Conservation (phyloP, 2,113 vertebrate genomes). For the Naja naja region DNA sequence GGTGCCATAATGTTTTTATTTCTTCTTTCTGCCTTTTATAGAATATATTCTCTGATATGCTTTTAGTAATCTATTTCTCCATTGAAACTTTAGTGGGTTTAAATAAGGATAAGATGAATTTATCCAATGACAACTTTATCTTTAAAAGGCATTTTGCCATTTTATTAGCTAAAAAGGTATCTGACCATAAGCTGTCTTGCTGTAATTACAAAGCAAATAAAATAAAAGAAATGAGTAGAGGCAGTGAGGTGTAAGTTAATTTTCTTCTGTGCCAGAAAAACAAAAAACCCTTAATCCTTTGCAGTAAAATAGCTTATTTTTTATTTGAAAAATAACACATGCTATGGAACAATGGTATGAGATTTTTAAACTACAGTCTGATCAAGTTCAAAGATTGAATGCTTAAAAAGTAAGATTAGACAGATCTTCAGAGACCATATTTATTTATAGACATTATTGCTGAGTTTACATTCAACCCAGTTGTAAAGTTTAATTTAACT, state of each 20-base stretch:
- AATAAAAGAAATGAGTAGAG: conserved; percentile 15
- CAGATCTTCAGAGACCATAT: conserved; percentile 66
- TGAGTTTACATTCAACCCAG: conserved; percentile 6
- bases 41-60: not conserved
- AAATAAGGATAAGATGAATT: conserved; percentile 41
- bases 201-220: conserved; percentile 34
- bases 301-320: conserved; percentile 44
- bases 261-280: conserved; percentile 19
- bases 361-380: conserved; percentile 58
- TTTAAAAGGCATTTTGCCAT: conserved; percentile 9
- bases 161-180: conserved; percentile 42
- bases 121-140: not conserved
- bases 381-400: conserved; percentile 72
- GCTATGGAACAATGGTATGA: conserved; percentile 65
- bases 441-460: conserved; percentile 48
- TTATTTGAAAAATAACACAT: conserved; percentile 59
- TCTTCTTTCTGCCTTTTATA: not conserved
- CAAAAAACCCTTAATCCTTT: conserved; percentile 55
- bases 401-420: conserved; percentile 72
- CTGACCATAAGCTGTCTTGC: conserved; percentile 25
- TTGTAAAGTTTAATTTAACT: conserved; percentile 29
- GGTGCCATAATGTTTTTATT: not conserved
- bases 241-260: conserved; percentile 51
- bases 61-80: not conserved
- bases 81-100: conserved; percentile 2